Evolutionary conservation across 1,140 invertebrate species (phyloP).

Genomic region (Coenobita brevimanus): DNA sequence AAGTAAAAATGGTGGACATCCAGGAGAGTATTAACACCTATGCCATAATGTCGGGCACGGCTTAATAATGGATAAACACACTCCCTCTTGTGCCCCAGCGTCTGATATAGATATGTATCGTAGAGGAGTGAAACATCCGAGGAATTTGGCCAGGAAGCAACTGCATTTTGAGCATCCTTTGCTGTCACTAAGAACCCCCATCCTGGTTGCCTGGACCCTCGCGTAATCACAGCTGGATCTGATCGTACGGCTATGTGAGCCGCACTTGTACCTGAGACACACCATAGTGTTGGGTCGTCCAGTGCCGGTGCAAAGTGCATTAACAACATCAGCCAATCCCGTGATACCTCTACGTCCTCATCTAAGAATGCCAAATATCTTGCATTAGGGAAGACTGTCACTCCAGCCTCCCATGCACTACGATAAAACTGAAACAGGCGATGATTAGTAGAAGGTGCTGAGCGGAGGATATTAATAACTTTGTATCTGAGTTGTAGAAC

Average conservation of each 20-base stretch:
- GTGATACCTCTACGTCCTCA: constrained; percentile 63
- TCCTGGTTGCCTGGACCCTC: constrained; percentile 50
- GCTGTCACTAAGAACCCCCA: constrained; percentile 55
- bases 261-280: constrained; percentile 33
- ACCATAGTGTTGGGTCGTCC: constrained; percentile 53
- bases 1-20: constrained; percentile 61
- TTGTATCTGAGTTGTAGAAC: not conserved
- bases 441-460: constrained; percentile 38
- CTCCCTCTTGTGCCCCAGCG: constrained; percentile 38
- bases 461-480: constrained; percentile 1
- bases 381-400: constrained; percentile 19
- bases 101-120: constrained; percentile 46
- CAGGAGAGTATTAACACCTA: constrained; percentile 58
- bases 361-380: constrained; percentile 63
- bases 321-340: constrained; percentile 53
- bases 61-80: constrained; percentile 57
- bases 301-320: constrained; percentile 49
- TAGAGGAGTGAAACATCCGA: constrained; percentile 29
- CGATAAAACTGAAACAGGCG: constrained; percentile 44
- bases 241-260: not conserved
- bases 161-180: constrained; percentile 8
- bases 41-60: constrained; percentile 52
- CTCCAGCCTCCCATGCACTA: constrained; percentile 22
- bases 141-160: constrained; percentile 19
- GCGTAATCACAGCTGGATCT: constrained; percentile 29